phyloP scores from a whole-genome alignment of 2,888 invertebrate species.

The Lithophane ornitopus region DNA sequence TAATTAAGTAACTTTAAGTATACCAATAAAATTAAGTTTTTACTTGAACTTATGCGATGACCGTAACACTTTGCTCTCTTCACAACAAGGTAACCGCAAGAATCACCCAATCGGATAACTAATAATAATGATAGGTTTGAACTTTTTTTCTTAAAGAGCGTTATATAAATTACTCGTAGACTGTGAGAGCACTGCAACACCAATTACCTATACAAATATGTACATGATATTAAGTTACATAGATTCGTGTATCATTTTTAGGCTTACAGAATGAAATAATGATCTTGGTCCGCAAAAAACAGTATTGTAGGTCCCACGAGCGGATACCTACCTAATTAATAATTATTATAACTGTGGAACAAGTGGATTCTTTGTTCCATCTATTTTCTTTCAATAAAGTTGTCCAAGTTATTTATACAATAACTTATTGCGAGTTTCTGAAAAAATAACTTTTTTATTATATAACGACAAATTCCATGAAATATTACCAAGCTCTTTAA shows the following conservation, averaged over 20 bases:
- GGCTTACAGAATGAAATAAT: not conserved
- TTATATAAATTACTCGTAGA: conserved; percentile 25
- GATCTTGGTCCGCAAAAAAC: not conserved
- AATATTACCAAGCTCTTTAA: not conserved
- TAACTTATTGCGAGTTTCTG: no score
- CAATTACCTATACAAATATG: conserved; percentile 28
- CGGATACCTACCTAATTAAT: not conserved
- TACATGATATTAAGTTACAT: not conserved
- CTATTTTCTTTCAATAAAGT: not conserved
- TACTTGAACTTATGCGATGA: conserved; percentile 15
- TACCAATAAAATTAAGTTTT: not conserved
- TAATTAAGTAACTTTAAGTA: conserved; percentile 5
- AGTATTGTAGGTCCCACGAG: not conserved
- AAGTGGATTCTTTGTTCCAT: not conserved
- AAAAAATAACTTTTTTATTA: not conserved
- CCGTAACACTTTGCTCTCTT: conserved; percentile 14
- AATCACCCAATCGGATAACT: conserved; percentile 22
- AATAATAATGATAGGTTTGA: conserved; percentile 35
- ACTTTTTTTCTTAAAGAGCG: conserved; percentile 24
- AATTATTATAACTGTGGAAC: not conserved
- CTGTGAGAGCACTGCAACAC: conserved; percentile 21
- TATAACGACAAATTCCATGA: not conserved
- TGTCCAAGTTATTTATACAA: not conserved
- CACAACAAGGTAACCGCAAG: conserved; percentile 20
- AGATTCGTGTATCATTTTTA: not conserved